Evolutionary conservation across 2,113 vertebrate species (phyloP).

Genomic region (Oreochromis aureus): DNA sequence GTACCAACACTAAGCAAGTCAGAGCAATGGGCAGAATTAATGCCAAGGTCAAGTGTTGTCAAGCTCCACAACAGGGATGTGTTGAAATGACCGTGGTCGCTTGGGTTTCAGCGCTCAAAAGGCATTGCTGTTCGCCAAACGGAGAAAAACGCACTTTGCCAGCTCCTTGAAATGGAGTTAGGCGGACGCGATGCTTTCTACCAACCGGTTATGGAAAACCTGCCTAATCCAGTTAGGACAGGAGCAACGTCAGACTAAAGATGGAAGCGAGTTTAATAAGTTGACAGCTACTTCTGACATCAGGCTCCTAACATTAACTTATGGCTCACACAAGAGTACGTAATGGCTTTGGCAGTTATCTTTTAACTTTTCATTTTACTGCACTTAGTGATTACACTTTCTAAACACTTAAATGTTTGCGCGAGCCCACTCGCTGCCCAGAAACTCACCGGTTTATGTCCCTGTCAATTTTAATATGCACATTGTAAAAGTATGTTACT

Average conservation of each 20-base stretch:
- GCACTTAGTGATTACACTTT: background rate
- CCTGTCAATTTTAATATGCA: background rate
- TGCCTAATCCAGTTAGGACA: background rate
- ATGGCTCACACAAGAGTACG: background rate
- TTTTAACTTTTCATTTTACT: background rate
- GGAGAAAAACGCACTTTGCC: background rate
- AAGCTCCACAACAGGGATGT: background rate
- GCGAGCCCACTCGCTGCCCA: background rate
- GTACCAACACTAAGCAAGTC: background rate
- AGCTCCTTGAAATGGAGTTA: background rate
- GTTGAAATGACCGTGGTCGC: background rate
- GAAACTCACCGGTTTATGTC: background rate
- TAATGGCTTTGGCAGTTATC: background rate
- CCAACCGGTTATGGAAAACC: background rate
- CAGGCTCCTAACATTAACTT: background rate
- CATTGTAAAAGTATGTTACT: background rate
- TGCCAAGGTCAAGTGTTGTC: background rate
- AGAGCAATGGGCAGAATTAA: background rate
- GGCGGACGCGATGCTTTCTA: fast-evolving
- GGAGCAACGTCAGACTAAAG: background rate
- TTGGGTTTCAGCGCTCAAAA: background rate
- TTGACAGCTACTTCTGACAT: background rate
- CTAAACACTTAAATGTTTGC: background rate
- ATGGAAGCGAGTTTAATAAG: background rate
- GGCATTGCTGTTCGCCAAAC: background rate